Percentiles rank a stretch among this genome's conserved stretches.
phyloP scores from a whole-genome alignment of 2,113 vertebrate species.

The Colossoma macropomum region DNA sequence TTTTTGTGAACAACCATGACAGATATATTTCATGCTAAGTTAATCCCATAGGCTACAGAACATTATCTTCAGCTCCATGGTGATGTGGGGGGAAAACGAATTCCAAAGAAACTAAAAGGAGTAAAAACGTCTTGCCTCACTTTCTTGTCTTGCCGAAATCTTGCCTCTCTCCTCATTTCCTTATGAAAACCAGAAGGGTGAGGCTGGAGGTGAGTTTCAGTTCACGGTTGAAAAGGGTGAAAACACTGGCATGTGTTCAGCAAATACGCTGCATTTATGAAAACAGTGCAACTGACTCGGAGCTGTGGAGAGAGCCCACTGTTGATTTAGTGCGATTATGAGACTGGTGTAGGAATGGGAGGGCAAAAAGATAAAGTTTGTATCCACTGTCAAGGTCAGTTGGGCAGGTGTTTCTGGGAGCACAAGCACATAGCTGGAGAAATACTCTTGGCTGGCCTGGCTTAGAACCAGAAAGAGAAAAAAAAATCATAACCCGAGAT shows the following conservation, averaged over 20 bases:
- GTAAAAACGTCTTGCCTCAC: neutral
- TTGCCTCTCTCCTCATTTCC: slow-evolving; percentile 69
- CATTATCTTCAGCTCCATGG: neutral
- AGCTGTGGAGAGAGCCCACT: slow-evolving; percentile 56
- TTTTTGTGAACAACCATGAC: neutral
- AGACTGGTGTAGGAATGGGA: slow-evolving; percentile 36
- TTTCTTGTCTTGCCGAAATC: slow-evolving; percentile 7
- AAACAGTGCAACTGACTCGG: slow-evolving; percentile 61
- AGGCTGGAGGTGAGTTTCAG: slow-evolving; percentile 75
- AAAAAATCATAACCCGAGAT: neutral
- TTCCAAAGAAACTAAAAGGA: neutral
- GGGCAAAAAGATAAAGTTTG: slow-evolving; percentile 63
- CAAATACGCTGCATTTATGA: slow-evolving; percentile 57
- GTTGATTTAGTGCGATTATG: slow-evolving; percentile 59
- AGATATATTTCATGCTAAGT: neutral
- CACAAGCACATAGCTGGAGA: slow-evolving; percentile 32
- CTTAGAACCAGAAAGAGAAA: neutral
- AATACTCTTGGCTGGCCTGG: slow-evolving; percentile 19
- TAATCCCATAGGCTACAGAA: neutral
- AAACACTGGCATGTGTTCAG: slow-evolving; percentile 72
- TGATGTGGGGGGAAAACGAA: neutral
- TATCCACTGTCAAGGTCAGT: slow-evolving; percentile 66
- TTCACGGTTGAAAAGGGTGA: slow-evolving; percentile 76
- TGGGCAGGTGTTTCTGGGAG: slow-evolving; percentile 55
- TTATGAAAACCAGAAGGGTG: slow-evolving; percentile 63